Evolutionary conservation across 1,140 invertebrate species (phyloP), one percentile per base, ranked within the genome.

Genomic region (Protaetia brevitarsis): DNA sequence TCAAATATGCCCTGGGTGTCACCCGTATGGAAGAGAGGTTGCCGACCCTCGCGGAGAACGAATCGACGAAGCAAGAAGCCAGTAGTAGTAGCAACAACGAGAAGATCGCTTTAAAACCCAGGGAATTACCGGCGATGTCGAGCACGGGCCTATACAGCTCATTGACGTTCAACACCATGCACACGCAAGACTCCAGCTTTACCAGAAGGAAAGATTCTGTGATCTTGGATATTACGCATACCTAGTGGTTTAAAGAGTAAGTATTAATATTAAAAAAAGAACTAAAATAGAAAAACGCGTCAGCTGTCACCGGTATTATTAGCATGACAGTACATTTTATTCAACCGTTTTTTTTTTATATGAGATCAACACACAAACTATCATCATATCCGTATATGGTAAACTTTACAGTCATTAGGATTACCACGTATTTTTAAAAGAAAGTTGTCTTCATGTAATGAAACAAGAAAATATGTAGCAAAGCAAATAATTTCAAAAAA

Each of bases 1-100:
- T 90, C 76, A 91, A 91, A 79, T 90, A 88, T 74, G 74, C 85
- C 13, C 77, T 90, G n/a, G 70, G 69, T 16, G 70, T 36, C 13
- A 70, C 28, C 73, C 6, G 67, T 73, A 11, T 31, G 69, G 28
- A 69, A 70, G 64, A 65, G 71, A 7, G 66, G 1, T 69, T 69
- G 11, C 73, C 71, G 2, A 71, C 72, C 21, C 65, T 72, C 29
- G 68, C 73, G 6, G 73, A 76, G 45, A 69, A 67, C 23, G 69
- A 60, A 8, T 19, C 64, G 23, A 51, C n/a, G n/a, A 31, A 13
- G 29, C 28, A 27, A n/a, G n/a, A n/a, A n/a, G 23, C 5, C 6
- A 58, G 16, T 27, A 58, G 8, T 29, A 59, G 26, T 59, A 31
- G 26, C 8, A 59, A 29, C 30, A 31, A 27, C 26, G 73, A 75